Evolutionary conservation across 2,113 vertebrate species (phyloP), one percentile per base, ranked within the genome.

Genomic region (Cinclus mexicanus): DNA sequence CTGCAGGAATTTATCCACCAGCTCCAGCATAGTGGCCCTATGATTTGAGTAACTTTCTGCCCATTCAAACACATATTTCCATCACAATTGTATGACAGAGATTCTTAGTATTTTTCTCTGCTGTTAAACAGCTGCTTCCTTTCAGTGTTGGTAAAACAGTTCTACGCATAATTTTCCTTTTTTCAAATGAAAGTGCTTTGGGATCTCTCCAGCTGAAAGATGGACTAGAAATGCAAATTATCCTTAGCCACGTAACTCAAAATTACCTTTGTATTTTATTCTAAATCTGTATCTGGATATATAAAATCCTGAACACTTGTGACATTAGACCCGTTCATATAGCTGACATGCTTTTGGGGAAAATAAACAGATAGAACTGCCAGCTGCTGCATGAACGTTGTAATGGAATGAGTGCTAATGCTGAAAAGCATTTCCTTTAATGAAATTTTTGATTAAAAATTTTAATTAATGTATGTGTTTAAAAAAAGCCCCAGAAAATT

Each of bases 181-280:
- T n/a, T 87, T 41, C 12, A 10, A 63, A 70, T 42, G 44, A 39
- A 93, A 78, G 22, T 64, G 52, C 64, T 90, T 92, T 90, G 71
- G 15, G 63, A 90, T 80, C 31, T 84, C 56, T 78, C 47, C 70
- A 59, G 71, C 28, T 88, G 71, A 83, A 87, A 72, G 59, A 70
- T 21, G 25, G 52, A 67, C 81, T 52, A 81, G 52, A 96, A 88
- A 90, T 67, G 42, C 50, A 90, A 95, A 91, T 90, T 72, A 88
- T n/a, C 7, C 39, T 59, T 59, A 83, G 71, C 47, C 8, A 2
- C 2, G 1, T 67, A 74, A 91, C 31, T 77, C 59, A 63, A 47
- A 77, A 79, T 90, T 74, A 93, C 47, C 60, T 96, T 83, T 88
- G 22, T 16, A 39, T 85, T 94, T 91, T 70, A 42, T 72, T 90